A percentile compares a stretch with the other conserved stretches of the same genome.
These are phyloP conservation scores for Nesoenas mayeri DNA, from an alignment of 2,113 vertebrate genomes.

Conservation along the genomic window DNA sequence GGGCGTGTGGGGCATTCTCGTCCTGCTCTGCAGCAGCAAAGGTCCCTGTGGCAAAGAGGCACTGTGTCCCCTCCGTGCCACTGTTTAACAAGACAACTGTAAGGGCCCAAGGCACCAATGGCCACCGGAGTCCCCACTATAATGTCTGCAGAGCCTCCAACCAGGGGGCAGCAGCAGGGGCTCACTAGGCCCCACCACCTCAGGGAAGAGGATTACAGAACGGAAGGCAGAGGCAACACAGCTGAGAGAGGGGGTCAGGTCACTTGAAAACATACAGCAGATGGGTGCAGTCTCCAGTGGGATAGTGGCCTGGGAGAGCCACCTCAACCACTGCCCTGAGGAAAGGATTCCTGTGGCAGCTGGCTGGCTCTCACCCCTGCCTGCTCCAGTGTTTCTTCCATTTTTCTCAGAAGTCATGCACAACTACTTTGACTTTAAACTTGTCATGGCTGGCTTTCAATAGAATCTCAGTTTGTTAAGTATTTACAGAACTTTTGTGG, in stretches of 20 bases:
- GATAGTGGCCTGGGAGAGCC: not conserved
- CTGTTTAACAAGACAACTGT: not conserved
- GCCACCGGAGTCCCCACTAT: accelerated
- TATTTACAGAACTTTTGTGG: not conserved
- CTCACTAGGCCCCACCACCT: accelerated
- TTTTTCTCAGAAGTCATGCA: not conserved
- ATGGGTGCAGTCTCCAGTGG: too few relatives aligned
- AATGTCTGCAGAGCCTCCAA: accelerated
- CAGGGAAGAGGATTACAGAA: not conserved
- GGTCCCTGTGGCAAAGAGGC: accelerated
- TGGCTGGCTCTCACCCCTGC: accelerated
- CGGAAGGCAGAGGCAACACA: accelerated
- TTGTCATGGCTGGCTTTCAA: not conserved
- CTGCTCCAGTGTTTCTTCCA: not conserved
- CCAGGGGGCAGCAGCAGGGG: accelerated
- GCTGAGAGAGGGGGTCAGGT: accelerated
- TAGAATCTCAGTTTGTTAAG: not conserved
- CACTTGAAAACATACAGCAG: accelerated
- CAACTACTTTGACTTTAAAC: not conserved
- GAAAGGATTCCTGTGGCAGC: not conserved
- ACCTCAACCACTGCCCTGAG: too few relatives aligned
- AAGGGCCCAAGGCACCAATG: accelerated
- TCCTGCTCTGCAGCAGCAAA: not conserved
- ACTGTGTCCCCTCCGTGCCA: accelerated
- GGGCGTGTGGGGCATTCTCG: accelerated